Evolutionary conservation across 2,797 vertebrate genomes (phyloP), one percentile per base, ranked within the genome.

Genomic region (Enteromius paludinosus): DNA sequence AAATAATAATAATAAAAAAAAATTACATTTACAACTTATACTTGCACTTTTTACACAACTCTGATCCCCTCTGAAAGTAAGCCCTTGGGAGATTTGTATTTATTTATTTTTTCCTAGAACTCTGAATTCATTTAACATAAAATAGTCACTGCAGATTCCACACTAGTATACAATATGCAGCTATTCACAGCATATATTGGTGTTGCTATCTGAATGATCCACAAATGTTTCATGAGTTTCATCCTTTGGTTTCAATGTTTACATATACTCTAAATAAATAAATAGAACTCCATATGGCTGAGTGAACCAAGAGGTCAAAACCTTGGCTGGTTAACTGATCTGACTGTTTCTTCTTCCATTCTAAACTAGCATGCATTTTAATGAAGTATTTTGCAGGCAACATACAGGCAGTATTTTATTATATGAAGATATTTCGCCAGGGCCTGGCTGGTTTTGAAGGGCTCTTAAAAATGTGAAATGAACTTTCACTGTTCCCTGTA

Each of bases 401-500:
- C 18, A 23, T 20, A 3, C 30, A 20, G 41, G 3, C 4, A 9
- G 38, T 25, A 11, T 28, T 52, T 12, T 23, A 25, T 76, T 65
- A 23, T 45, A 8, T 17, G 12, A 49, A 35, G 14, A 47, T 66
- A 8, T 35, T 65, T 30, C 2, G 2, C 15, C 43, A 72, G 28
- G 45, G 70, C 5, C 17, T 33, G 9, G 12, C 3, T 33, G 23
- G n/a, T 71, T 87, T 66, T 78, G 4, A 83, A 47, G 80, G 49
- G 33, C 18, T 18, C 28, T 72, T 52, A 72, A 52, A 28, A 20
- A 33, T 14, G 17, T n/a, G 1, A 49, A 72, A 30, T n/a, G 1
- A 72, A 52, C 10, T 3, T 33, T n/a, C n/a, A 72, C 18, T 35
- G 28, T 14, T 52, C 5, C 10, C 5, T 20, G 2, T 49, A 30